Evolutionary conservation across 2,888 invertebrate genomes (phyloP).

Genomic region (Patella caerulea): DNA sequence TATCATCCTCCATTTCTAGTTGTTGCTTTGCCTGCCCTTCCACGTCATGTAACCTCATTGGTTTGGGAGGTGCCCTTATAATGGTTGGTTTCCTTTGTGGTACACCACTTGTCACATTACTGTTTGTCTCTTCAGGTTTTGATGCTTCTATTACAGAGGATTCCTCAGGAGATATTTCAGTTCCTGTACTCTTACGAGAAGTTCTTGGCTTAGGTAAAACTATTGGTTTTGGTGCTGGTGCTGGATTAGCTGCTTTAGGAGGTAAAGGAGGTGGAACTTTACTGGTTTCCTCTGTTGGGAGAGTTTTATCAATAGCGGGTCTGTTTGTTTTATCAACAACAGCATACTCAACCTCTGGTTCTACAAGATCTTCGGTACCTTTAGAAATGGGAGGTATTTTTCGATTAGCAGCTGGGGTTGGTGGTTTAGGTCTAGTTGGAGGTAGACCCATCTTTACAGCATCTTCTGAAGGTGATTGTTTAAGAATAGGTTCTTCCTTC

Average conservation of each 20-base stretch:
- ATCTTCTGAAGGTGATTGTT: constrained; percentile 15
- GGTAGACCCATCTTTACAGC: constrained; percentile 19
- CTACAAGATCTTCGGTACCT: neutral
- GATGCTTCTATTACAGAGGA: neutral
- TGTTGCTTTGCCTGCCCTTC: neutral
- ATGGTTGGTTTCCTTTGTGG: constrained; percentile 48
- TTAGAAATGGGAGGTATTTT: neutral
- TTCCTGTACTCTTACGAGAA: constrained; percentile 17
- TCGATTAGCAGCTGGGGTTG: constrained; percentile 21
- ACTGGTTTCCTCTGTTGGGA: neutral
- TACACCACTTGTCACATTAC: neutral
- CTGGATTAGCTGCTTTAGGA: constrained; percentile 15
- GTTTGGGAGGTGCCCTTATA: constrained; percentile 41
- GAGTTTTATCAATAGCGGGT: neutral
- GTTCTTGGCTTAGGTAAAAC: constrained; percentile 42
- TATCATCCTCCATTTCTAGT: too few species aligned
- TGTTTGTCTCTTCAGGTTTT: neutral
- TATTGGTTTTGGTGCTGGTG: constrained; percentile 41
- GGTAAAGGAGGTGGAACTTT: constrained; percentile 19
- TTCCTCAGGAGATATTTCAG: constrained; percentile 25
- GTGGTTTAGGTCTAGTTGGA: constrained; percentile 15
- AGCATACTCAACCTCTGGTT: neutral
- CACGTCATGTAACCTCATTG: constrained; percentile 5
- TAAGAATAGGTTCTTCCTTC: neutral
- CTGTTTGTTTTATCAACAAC: neutral